phyloP scores from a whole-genome alignment of 2,888 invertebrate species.

The Sepiola atlantica region DNA sequence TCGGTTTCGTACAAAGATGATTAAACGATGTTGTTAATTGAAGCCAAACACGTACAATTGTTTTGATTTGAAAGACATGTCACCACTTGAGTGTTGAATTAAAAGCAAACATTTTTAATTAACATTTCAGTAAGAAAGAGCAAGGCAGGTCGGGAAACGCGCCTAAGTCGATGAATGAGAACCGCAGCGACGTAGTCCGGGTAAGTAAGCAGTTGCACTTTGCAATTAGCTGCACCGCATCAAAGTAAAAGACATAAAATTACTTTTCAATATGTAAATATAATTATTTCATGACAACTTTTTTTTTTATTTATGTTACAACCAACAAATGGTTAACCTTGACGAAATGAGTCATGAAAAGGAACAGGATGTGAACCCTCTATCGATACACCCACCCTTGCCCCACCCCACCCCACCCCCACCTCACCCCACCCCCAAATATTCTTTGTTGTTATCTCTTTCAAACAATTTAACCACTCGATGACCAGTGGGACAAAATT shows the following conservation, averaged over 20 bases:
- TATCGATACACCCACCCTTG: too few species aligned
- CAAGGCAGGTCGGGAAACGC: constrained; percentile 9
- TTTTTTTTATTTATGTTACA: background rate
- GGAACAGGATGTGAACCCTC: background rate
- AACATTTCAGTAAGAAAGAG: constrained; percentile 43
- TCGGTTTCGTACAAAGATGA: background rate
- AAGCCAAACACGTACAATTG: background rate
- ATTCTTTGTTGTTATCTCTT: too few species aligned
- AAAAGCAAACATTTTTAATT: constrained; percentile 38
- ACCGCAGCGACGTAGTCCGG: constrained; percentile 42
- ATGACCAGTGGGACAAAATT: background rate
- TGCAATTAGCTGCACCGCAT: constrained; percentile 32
- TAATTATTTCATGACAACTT: constrained; percentile 20
- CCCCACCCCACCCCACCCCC: background rate
- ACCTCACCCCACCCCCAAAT: background rate
- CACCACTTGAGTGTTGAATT: constrained; percentile 12
- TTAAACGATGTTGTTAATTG: background rate
- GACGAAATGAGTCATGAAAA: constrained; percentile 20
- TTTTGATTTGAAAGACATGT: constrained; percentile 32
- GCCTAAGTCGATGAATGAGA: constrained; percentile 42
- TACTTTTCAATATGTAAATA: constrained; percentile 32
- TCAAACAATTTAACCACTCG: background rate
- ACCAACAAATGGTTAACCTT: background rate
- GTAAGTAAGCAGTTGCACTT: constrained; percentile 36
- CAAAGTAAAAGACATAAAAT: background rate